Evolutionary conservation across 2,888 invertebrate genomes (phyloP).

Genomic region (Petrophora chlorosata): DNA sequence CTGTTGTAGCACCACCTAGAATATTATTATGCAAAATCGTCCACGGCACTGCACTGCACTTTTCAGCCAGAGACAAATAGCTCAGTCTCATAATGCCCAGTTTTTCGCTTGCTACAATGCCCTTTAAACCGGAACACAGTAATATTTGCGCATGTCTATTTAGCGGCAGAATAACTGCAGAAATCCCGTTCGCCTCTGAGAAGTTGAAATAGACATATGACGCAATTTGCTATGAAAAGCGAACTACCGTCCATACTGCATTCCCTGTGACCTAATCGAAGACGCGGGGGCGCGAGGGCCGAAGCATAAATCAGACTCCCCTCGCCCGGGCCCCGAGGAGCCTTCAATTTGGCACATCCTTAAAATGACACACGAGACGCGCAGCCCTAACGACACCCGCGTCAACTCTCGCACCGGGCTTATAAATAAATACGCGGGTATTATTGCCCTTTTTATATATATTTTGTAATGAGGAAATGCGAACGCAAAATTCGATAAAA

Average conservation of each 20-base stretch:
- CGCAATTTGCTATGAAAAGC: neutral
- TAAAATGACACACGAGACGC: constrained; percentile 83
- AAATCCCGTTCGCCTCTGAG: no score
- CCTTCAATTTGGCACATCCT: constrained; percentile 84
- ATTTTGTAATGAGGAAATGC: constrained; percentile 38
- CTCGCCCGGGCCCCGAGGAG: constrained; percentile 77
- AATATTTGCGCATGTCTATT: no score
- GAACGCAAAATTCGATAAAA: constrained; percentile 30
- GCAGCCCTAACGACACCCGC: constrained; percentile 75
- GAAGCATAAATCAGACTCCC: constrained; percentile 80
- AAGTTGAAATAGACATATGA: no score
- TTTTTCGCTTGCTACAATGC: no score
- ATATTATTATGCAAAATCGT: no score
- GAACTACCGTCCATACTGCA: constrained; percentile 9
- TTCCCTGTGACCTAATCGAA: constrained; percentile 49
- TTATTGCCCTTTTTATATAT: constrained; percentile 43
- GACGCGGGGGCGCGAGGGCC: constrained; percentile 60
- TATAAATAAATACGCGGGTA: constrained; percentile 60
- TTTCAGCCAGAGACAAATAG: no score
- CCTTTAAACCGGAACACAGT: no score
- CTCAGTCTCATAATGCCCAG: no score
- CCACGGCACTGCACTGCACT: no score
- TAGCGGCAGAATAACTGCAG: no score
- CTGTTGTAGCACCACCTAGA: no score
- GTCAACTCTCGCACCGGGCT: constrained; percentile 64